Conservation (phyloP, 2,797 vertebrate species). For the Brachyrhaphis roseni region DNA sequence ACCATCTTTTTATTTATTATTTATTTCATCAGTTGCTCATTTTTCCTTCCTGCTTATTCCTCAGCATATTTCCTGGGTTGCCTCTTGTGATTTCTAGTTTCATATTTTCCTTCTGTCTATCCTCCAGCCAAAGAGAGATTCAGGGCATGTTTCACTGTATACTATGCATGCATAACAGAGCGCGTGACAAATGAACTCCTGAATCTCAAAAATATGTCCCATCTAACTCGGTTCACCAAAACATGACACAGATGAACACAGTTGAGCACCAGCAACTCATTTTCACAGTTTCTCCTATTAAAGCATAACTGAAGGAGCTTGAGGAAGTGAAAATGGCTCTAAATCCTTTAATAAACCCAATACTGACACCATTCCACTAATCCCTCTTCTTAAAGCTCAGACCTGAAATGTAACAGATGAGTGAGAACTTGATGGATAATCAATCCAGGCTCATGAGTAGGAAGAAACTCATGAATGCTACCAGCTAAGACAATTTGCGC, state of each 20-base stretch:
- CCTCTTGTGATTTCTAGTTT: neutral
- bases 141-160: neutral
- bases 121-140: neutral
- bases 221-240: constrained; percentile 25
- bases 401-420: constrained; percentile 49
- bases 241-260: constrained; percentile 23
- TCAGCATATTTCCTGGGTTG: neutral
- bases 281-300: constrained; percentile 36
- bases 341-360: constrained; percentile 72
- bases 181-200: neutral
- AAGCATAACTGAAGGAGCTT: constrained; percentile 42
- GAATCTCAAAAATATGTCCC: constrained; percentile 17
- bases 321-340: constrained; percentile 58
- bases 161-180: neutral
- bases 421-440: constrained; percentile 43
- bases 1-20: neutral
- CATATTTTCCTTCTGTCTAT: neutral
- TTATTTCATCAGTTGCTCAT: neutral
- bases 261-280: constrained; percentile 16
- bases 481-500: neutral
- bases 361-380: constrained; percentile 67
- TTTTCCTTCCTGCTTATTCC: neutral
- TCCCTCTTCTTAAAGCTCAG: constrained; percentile 60
- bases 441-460: constrained; percentile 27
- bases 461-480: constrained; percentile 17